Percentiles rank a stretch among this genome's conserved stretches.
Evolutionary conservation across 2,113 vertebrate genomes (phyloP).

Genomic region (Siphamia tubifer): DNA sequence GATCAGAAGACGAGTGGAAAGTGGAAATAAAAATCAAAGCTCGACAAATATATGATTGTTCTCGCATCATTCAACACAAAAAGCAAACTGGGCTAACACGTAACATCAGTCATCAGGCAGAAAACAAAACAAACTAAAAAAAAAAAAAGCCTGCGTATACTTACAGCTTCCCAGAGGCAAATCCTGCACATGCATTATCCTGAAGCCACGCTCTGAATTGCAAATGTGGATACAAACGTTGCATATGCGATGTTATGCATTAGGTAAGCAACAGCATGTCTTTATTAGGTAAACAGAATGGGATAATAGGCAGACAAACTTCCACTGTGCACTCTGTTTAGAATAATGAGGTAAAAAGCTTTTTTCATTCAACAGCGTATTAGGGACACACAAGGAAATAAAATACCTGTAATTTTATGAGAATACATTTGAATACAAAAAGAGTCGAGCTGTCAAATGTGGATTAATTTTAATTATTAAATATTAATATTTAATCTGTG

Average conservation of each 20-base stretch:
- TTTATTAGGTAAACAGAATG: neutral
- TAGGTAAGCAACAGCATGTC: constrained; percentile 9
- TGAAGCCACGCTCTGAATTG: constrained; percentile 16
- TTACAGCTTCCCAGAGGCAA: constrained; percentile 4
- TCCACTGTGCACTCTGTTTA: neutral
- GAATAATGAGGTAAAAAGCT: neutral
- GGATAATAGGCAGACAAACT: constrained; percentile 12
- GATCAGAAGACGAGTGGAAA: neutral
- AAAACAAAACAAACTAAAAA: neutral
- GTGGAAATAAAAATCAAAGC: neutral
- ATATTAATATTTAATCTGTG: too few species aligned
- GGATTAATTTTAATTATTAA: too few species aligned
- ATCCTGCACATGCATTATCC: constrained; percentile 20
- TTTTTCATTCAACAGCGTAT: too few species aligned
- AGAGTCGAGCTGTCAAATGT: too few species aligned
- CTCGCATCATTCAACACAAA: constrained; percentile 33
- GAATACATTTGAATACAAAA: too few species aligned
- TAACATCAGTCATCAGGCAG: constrained; percentile 25
- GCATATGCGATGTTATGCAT: constrained; percentile 5
- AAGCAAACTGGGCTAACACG: constrained; percentile 43
- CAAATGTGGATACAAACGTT: constrained; percentile 3
- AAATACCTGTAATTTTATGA: too few species aligned
- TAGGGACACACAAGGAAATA: too few species aligned
- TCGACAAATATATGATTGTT: constrained; percentile 7
- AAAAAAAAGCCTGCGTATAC: neutral